Evolutionary conservation across 2,888 invertebrate genomes (phyloP).

Genomic region (Eurytoma californica): DNA sequence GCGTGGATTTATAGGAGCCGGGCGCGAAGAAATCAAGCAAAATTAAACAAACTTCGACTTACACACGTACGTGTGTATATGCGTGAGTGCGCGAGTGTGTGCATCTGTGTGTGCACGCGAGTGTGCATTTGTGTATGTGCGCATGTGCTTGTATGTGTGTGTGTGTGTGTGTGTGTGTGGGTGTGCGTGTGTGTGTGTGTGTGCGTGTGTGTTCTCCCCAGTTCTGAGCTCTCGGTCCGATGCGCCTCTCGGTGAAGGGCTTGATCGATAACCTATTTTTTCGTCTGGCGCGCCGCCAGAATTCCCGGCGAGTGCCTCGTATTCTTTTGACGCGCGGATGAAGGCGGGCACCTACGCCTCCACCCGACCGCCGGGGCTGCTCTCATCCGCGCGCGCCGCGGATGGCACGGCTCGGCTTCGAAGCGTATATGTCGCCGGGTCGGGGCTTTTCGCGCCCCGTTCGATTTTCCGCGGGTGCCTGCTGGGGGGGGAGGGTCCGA

Average conservation of each 20-base stretch:
- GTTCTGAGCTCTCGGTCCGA: too few species aligned
- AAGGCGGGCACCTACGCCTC: not conserved
- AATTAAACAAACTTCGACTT: not conserved
- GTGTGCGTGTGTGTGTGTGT: too few species aligned
- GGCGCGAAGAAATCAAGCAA: too few species aligned
- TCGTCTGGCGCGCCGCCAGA: conserved; percentile 66
- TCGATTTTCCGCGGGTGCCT: not conserved
- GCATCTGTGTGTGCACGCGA: too few species aligned
- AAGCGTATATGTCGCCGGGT: not conserved
- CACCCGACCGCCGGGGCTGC: not conserved
- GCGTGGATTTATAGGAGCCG: too few species aligned
- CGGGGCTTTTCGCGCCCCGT: not conserved
- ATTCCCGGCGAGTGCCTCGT: conserved; percentile 60
- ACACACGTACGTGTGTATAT: too few species aligned
- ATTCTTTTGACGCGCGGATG: conserved; percentile 55
- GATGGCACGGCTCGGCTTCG: not conserved
- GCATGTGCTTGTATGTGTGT: too few species aligned
- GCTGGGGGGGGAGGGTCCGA: not conserved
- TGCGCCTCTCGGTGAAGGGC: conserved; percentile 41
- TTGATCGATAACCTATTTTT: conserved; percentile 71
- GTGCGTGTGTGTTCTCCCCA: too few species aligned
- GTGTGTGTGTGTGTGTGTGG: too few species aligned
- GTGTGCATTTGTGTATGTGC: too few species aligned
- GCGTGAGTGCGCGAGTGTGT: too few species aligned
- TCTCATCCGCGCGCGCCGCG: not conserved